Conservation (phyloP, 2,113 vertebrate genomes). For the Procapra przewalskii region DNA sequence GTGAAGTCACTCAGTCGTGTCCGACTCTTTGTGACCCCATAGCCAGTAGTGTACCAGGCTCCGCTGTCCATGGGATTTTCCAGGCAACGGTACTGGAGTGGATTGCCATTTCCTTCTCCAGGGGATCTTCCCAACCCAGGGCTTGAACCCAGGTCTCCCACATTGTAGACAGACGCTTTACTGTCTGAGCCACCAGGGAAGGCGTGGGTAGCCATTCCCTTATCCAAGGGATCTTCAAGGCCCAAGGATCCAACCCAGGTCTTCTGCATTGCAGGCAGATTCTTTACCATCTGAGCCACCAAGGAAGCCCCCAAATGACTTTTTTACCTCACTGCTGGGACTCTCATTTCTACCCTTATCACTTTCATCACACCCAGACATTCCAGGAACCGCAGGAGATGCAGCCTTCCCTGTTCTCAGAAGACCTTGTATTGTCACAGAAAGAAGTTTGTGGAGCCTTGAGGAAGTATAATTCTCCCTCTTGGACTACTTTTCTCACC, state of each 20-base stretch:
- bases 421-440: not conserved
- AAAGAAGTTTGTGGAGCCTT: not conserved
- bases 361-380: not conserved
- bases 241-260: not conserved
- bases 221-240: not conserved
- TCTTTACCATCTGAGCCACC: not conserved
- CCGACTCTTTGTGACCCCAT: too few relatives aligned
- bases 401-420: not conserved
- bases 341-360: not conserved
- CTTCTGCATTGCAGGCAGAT: not conserved
- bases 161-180: too few relatives aligned
- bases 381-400: not conserved
- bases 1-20: too few relatives aligned
- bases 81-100: too few relatives aligned
- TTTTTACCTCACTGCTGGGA: not conserved
- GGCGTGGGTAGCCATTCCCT: not conserved
- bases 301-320: not conserved
- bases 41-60: too few relatives aligned
- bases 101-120: too few relatives aligned
- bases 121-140: too few relatives aligned
- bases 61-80: too few relatives aligned
- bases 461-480: not conserved
- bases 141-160: too few relatives aligned
- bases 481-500: not conserved
- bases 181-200: too few relatives aligned